phyloP scores from a whole-genome alignment of 2,888 invertebrate species.

The Synergus japonicus region DNA sequence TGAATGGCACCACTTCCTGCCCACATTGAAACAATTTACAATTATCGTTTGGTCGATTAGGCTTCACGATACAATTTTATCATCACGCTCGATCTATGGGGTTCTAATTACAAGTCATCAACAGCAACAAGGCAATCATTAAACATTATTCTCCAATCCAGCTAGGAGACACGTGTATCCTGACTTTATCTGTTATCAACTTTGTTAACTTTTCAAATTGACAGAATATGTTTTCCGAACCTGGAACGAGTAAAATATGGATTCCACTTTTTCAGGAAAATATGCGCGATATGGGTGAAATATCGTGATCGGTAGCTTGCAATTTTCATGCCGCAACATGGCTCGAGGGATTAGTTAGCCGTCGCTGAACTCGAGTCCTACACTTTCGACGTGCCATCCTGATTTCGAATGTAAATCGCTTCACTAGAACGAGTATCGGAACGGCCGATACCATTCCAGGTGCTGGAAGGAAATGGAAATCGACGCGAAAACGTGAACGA shows the following conservation, averaged over 20 bases:
- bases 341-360: conserved; percentile 58
- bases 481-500: conserved; percentile 47
- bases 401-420: conserved; percentile 70
- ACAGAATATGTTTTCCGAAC: background rate
- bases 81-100: conserved; percentile 13
- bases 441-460: conserved; percentile 42
- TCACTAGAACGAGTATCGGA: conserved; percentile 38
- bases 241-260: background rate
- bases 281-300: conserved; percentile 53
- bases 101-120: background rate
- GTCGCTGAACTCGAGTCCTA: conserved; percentile 43
- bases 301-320: conserved; percentile 61
- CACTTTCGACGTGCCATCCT: conserved; percentile 53
- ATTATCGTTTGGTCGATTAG: conserved; percentile 29
- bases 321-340: conserved; percentile 61
- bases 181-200: background rate
- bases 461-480: conserved; percentile 48
- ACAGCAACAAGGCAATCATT: background rate
- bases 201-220: background rate
- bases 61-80: conserved; percentile 17
- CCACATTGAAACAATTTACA: conserved; percentile 36
- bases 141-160: background rate
- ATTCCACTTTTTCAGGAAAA: conserved; percentile 18
- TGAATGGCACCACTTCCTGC: conserved; percentile 16
- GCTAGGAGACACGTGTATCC: background rate